Conservation (phyloP, 1,140 invertebrate species). For the Achroia grisella region DNA sequence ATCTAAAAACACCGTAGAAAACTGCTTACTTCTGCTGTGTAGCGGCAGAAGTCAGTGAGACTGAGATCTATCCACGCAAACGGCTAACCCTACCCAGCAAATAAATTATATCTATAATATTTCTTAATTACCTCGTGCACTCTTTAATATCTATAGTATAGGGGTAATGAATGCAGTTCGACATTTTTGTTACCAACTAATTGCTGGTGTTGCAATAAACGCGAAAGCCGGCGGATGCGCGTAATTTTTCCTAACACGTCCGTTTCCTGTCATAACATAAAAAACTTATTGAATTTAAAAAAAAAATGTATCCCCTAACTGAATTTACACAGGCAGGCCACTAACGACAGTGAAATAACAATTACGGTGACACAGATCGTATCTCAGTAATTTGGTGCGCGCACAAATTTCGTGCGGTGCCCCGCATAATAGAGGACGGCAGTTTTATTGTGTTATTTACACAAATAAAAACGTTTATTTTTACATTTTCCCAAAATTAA, state of each 20-base stretch:
- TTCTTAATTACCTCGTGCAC: slow-evolving; percentile 11
- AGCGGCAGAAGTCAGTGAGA: no score
- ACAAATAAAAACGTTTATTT: slow-evolving; percentile 74
- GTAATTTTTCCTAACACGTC: slow-evolving; percentile 64
- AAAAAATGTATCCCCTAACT: slow-evolving; percentile 57
- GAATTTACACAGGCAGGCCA: slow-evolving; percentile 62
- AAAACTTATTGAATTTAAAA: slow-evolving; percentile 40
- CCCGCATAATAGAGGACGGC: slow-evolving; percentile 39
- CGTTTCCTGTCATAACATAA: slow-evolving; percentile 45
- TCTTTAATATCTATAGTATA: slow-evolving; percentile 19
- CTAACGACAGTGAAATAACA: slow-evolving; percentile 66
- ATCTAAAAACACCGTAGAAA: no score
- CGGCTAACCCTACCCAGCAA: no score
- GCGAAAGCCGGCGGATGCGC: slow-evolving; percentile 52
- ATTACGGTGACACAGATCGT: slow-evolving; percentile 64
- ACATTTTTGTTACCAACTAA: slow-evolving; percentile 12
- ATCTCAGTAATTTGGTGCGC: slow-evolving; percentile 61
- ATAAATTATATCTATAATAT: slow-evolving; percentile 5
- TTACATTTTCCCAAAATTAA: slow-evolving; percentile 73
- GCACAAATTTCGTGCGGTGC: slow-evolving; percentile 52
- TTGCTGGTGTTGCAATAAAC: slow-evolving; percentile 36
- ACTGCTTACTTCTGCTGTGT: no score
- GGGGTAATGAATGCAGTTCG: slow-evolving; percentile 1
- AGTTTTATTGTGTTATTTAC: slow-evolving; percentile 72
- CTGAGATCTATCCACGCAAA: no score